Evolutionary conservation across 2,797 vertebrate genomes (phyloP), one percentile per base, ranked within the genome.

Genomic region (Podarcis siculus): DNA sequence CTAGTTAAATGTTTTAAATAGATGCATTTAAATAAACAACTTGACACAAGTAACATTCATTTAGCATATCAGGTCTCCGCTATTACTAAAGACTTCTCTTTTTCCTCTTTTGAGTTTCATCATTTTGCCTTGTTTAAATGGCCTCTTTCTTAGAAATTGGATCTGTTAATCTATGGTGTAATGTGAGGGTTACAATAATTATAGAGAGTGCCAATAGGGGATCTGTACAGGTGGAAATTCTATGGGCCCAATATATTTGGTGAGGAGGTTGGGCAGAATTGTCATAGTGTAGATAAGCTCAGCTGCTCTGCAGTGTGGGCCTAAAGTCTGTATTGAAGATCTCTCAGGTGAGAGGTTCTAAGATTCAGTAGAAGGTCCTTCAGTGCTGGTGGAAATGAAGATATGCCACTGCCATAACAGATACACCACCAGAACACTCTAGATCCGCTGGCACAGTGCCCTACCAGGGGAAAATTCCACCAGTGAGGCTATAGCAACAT

Each of bases 1-100:
- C 72, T 88, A 84, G 66, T 87, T 94, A 90, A 93, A 92, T 95
- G 92, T 89, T 89, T 93, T 91, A 89, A 91, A 94, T 90, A 92
- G 93, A 93, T 93, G 64, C 19, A 87, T 93, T 90, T 92, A 90
- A 94, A 92, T 94, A 89, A 91, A 87, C 93, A 92, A 79, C 25
- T 87, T 90, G 58, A 3, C 64, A 76, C 27, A 27, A 83, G 39
- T 87, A 88, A 75, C 89, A 86, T 19, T 83, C 88, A 94, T 73
- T 85, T 91, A 81, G 90, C 61, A 30, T 13, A 8, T 91, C 2
- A 0, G 8, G 87, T 89, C 37, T 85, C 49, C 30, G 21, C 10
- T 8, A 87, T 55, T 79, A 66, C 25, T 6, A 42, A 91, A 30
- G 39, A 30, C 77, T 86, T 45, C 80, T 76, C 6, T 77, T 61